These are phyloP conservation scores for Triplophysa tibetana DNA, from an alignment of 2,113 vertebrate species.

Conservation along the genomic window DNA sequence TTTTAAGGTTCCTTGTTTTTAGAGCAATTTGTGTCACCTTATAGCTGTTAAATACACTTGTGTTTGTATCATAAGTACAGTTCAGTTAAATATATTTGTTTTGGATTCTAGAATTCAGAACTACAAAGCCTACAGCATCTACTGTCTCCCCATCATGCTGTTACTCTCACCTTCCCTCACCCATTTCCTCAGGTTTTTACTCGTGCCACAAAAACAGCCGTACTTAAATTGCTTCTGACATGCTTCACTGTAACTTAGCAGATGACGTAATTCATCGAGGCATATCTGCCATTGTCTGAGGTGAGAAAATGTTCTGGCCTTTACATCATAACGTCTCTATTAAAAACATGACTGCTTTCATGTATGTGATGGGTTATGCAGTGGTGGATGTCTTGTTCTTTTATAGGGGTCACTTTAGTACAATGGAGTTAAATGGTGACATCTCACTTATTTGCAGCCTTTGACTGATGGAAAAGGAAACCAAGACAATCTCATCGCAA, in stretches of 20 bases:
- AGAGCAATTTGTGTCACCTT: conserved; percentile 18
- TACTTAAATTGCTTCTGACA: conserved; percentile 14
- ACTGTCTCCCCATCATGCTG: neutral
- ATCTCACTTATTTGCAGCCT: neutral
- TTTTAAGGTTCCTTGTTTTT: neutral
- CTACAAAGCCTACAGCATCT: neutral
- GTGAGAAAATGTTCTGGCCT: neutral
- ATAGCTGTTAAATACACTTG: neutral
- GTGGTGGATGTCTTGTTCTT: neutral
- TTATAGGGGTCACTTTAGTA: neutral
- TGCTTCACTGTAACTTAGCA: conserved; percentile 7
- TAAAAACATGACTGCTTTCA: neutral
- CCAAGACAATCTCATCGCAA: too few species aligned
- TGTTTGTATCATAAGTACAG: neutral
- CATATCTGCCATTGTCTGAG: conserved; percentile 6
- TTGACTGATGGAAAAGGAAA: neutral
- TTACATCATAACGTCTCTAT: neutral
- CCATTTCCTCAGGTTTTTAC: neutral
- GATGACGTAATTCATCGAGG: conserved; percentile 1
- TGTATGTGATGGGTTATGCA: neutral
- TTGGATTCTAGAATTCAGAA: neutral
- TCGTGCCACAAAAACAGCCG: neutral
- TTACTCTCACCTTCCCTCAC: neutral
- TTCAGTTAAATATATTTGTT: too few species aligned
- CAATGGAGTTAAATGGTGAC: neutral